These are phyloP conservation scores for Sapajus apella DNA, from an alignment of 2,113 vertebrate genomes.

Conservation along the genomic window DNA sequence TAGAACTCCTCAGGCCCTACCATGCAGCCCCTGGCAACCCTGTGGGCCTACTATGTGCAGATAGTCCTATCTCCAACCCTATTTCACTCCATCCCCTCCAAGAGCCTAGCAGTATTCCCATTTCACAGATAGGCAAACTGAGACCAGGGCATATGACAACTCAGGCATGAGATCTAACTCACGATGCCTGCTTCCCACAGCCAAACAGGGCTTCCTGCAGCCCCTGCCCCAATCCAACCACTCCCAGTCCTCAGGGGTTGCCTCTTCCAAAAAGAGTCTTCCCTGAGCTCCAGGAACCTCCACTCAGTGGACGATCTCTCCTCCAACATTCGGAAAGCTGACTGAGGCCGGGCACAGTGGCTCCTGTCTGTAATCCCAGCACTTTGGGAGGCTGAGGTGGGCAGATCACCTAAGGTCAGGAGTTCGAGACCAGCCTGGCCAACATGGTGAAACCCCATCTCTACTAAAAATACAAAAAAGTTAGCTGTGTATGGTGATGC, in stretches of 20 bases:
- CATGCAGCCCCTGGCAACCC: background rate
- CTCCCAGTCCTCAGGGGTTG: background rate
- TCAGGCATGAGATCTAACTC: background rate
- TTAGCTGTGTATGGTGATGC: no score
- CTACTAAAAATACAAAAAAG: no score
- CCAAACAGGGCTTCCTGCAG: background rate
- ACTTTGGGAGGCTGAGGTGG: no score
- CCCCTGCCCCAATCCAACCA: background rate
- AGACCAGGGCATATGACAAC: background rate
- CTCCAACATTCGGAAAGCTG: background rate
- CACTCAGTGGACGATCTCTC: background rate
- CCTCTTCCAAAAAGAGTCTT: slow-evolving; percentile 3
- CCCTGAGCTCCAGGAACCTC: background rate
- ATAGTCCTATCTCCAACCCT: background rate
- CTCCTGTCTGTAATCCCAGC: no score
- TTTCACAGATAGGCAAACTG: background rate
- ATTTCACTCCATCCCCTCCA: background rate
- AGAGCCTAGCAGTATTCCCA: background rate
- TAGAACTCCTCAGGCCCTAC: background rate
- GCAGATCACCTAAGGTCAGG: no score
- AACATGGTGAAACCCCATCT: no score
- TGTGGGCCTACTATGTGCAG: background rate
- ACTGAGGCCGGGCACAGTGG: background rate
- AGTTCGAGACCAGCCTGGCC: no score
- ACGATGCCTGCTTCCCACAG: background rate